Evolutionary conservation across 2,888 invertebrate genomes (phyloP).

Genomic region (Bembecia ichneumoniformis): DNA sequence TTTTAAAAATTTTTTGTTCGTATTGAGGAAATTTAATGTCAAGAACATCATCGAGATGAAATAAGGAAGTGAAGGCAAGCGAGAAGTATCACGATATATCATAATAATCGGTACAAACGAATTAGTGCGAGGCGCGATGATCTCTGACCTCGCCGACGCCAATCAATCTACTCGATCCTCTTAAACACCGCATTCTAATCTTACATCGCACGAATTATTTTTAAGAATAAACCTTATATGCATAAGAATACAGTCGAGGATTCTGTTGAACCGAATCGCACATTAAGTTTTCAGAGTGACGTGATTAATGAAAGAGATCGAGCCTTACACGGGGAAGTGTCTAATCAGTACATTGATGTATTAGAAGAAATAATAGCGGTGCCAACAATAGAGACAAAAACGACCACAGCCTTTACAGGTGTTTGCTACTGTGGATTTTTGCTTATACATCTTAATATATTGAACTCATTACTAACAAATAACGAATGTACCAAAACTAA

Average conservation of each 20-base stretch:
- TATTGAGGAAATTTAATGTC: no score
- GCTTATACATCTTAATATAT: no score
- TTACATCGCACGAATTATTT: constrained; percentile 5
- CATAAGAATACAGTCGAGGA: neutral
- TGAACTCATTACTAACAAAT: no score
- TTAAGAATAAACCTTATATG: neutral
- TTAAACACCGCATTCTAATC: constrained; percentile 44
- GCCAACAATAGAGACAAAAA: neutral
- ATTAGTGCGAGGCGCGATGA: constrained; percentile 46
- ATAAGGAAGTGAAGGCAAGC: no score
- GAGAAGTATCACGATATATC: constrained; percentile 18
- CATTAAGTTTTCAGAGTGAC: constrained; percentile 38
- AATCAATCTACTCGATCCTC: constrained; percentile 59
- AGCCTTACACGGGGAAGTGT: constrained; percentile 42
- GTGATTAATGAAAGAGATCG: constrained; percentile 57
- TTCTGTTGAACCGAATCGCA: constrained; percentile 8
- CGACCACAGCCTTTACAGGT: neutral
- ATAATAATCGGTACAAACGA: constrained; percentile 44
- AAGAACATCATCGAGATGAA: no score
- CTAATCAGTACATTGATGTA: constrained; percentile 54
- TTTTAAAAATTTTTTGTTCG: no score
- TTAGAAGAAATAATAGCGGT: constrained; percentile 30
- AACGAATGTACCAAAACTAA: no score
- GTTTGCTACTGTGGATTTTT: neutral
- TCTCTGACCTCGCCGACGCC: constrained; percentile 50